These are phyloP conservation scores for Nilaparvata lugens DNA, from an alignment of 1,140 invertebrate species.

Conservation along the genomic window DNA sequence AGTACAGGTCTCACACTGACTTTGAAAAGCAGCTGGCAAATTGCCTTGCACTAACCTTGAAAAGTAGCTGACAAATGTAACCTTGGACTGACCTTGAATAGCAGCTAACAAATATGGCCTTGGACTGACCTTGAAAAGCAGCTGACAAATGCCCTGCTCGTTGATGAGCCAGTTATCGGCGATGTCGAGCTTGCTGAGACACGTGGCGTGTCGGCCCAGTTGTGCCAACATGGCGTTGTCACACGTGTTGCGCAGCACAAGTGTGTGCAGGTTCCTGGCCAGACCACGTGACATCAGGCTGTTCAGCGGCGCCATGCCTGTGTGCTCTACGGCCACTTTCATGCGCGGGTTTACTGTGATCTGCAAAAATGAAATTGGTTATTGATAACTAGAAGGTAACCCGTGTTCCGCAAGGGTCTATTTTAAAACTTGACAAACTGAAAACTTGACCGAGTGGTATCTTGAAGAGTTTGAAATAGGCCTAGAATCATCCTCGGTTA, in stretches of 20 bases:
- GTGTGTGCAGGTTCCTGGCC: conserved; percentile 18
- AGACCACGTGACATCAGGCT: conserved; percentile 16
- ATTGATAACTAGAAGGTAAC: no score
- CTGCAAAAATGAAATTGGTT: no score
- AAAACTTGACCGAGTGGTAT: no score
- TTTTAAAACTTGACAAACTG: no score
- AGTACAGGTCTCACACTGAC: no score
- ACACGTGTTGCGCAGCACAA: conserved; percentile 24
- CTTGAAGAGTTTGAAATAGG: no score
- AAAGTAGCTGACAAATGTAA: conserved; percentile 24
- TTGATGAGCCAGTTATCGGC: conserved; percentile 29
- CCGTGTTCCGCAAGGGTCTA: no score
- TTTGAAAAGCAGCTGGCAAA: no score
- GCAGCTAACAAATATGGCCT: no score
- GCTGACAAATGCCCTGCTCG: conserved; percentile 25
- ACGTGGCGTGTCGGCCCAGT: conserved; percentile 24
- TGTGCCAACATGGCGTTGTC: conserved; percentile 27
- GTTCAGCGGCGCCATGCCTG: neutral
- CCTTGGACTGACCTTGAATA: no score
- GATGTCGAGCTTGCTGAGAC: conserved; percentile 26
- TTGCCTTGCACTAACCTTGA: conserved; percentile 21
- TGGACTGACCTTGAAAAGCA: conserved; percentile 24
- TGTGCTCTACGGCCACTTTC: neutral
- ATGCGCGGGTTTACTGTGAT: no score
- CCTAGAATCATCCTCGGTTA: no score